Evolutionary conservation across 2,888 invertebrate species (phyloP).

Genomic region (Callyntrura guangdongensis): DNA sequence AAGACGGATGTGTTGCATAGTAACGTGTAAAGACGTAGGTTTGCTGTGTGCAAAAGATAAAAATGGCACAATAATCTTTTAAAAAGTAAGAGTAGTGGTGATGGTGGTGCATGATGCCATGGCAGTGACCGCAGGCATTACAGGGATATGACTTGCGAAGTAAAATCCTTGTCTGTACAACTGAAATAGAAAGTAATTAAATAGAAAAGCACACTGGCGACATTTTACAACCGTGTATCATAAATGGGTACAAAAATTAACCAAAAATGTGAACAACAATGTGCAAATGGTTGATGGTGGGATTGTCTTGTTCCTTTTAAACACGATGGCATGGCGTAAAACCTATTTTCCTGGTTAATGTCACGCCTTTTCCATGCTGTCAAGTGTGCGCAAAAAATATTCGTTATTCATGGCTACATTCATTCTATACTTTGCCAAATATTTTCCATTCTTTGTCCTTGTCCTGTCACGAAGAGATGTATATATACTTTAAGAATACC

Average conservation of each 20-base stretch:
- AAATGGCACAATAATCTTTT: constrained; percentile 3
- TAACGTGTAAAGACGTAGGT: constrained; percentile 3
- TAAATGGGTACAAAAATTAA: constrained; percentile 1
- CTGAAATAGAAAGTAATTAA: constrained; percentile 43
- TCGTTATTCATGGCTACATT: neutral
- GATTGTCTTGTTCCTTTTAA: neutral
- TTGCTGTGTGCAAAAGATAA: neutral
- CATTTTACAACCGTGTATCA: neutral
- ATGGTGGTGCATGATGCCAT: neutral
- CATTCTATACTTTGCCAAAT: neutral
- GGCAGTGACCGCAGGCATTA: constrained; percentile 30
- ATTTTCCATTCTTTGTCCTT: constrained; percentile 13
- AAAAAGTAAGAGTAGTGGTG: constrained; percentile 37
- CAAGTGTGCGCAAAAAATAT: neutral
- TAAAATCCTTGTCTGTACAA: neutral
- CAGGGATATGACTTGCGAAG: neutral
- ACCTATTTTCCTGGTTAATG: constrained; percentile 20
- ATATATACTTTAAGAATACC: neutral
- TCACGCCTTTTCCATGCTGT: neutral
- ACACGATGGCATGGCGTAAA: neutral
- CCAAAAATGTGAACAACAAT: neutral
- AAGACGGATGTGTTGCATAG: constrained; percentile 16
- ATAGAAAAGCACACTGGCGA: neutral
- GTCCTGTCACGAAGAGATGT: neutral
- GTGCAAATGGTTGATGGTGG: neutral